phyloP scores from a whole-genome alignment of 2,888 invertebrate species.

The Rapana venosa region DNA sequence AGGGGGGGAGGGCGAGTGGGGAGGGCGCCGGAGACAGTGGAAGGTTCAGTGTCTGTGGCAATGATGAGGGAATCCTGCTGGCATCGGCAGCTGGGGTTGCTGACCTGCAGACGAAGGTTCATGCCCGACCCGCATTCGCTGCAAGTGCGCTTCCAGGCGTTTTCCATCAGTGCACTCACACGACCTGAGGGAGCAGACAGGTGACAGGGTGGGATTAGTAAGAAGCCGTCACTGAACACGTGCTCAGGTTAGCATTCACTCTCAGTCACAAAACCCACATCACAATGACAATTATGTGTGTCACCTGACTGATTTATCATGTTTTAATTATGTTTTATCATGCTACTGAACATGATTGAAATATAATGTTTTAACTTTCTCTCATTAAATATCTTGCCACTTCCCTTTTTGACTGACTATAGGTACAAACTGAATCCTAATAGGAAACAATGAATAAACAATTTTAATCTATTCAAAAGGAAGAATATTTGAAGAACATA shows the following conservation, averaged over 20 bases:
- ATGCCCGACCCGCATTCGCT: constrained; percentile 69
- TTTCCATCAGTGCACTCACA: constrained; percentile 61
- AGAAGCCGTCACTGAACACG: neutral
- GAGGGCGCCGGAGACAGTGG: constrained; percentile 12
- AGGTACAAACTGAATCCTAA: neutral
- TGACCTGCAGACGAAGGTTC: constrained; percentile 67
- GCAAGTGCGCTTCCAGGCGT: constrained; percentile 66
- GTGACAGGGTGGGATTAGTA: constrained; percentile 27
- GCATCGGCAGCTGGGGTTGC: constrained; percentile 70
- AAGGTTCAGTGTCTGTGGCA: neutral
- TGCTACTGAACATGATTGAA: too few relatives aligned
- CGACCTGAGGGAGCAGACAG: constrained; percentile 54
- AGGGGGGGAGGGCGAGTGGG: constrained; percentile 45
- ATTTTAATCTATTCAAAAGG: neutral
- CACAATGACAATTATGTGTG: neutral
- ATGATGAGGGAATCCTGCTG: constrained; percentile 64
- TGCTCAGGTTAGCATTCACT: neutral
- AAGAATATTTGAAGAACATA: neutral
- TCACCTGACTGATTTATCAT: too few relatives aligned
- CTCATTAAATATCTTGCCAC: neutral
- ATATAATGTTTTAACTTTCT: too few relatives aligned
- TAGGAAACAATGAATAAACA: neutral
- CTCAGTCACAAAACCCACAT: neutral
- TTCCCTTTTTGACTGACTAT: neutral
- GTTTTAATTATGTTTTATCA: too few relatives aligned